These are phyloP conservation scores for Trissolcus brochymenae DNA, from an alignment of 2,888 invertebrate genomes.

Conservation along the genomic window DNA sequence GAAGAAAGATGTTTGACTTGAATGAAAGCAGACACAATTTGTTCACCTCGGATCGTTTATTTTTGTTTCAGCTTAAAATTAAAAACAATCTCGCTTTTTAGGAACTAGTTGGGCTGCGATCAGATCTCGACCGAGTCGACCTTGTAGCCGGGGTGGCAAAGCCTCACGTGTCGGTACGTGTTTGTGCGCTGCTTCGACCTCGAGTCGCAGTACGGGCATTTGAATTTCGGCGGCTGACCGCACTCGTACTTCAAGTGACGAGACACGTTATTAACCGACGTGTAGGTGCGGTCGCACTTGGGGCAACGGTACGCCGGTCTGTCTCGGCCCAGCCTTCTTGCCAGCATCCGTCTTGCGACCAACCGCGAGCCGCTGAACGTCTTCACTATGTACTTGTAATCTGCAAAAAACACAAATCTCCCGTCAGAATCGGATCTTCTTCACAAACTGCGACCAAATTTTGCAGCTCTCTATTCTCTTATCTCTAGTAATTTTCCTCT, in stretches of 20 bases:
- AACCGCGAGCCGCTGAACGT: slow-evolving; percentile 17
- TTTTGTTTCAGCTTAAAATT: no score
- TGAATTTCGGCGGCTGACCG: slow-evolving; percentile 58
- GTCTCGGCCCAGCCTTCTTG: slow-evolving; percentile 5
- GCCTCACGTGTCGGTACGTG: slow-evolving; percentile 59
- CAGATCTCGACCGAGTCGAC: slow-evolving; percentile 50
- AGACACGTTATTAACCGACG: slow-evolving; percentile 52
- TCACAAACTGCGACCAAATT: not conserved
- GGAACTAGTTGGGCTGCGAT: not conserved
- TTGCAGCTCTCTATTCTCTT: not conserved
- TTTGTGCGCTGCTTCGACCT: slow-evolving; percentile 60
- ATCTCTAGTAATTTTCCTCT: not conserved
- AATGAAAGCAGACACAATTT: no score
- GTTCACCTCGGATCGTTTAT: no score
- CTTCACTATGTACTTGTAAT: slow-evolving; percentile 30
- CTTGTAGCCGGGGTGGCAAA: slow-evolving; percentile 52
- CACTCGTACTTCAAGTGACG: slow-evolving; percentile 61
- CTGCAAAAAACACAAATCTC: slow-evolving; percentile 52
- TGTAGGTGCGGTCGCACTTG: slow-evolving; percentile 66
- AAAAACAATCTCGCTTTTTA: slow-evolving; percentile 9
- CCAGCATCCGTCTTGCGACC: slow-evolving; percentile 7
- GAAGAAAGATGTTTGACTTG: no score
- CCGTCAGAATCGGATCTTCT: slow-evolving; percentile 14
- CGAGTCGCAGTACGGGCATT: slow-evolving; percentile 60
- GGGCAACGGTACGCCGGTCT: slow-evolving; percentile 59